Conservation (phyloP, 2,888 invertebrate species). For the Polyploca ridens region DNA sequence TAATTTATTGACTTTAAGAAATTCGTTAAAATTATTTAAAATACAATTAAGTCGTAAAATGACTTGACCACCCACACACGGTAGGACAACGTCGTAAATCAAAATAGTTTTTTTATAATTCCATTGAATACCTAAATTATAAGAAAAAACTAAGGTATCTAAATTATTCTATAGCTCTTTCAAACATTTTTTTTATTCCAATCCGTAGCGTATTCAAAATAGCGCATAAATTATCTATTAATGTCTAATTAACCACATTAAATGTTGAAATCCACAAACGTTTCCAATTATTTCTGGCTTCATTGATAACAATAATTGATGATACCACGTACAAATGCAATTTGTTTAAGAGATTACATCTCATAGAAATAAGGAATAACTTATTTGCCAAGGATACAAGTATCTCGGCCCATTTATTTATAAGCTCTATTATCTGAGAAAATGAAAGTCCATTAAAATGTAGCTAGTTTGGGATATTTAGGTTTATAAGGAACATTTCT, state of each 20-base stretch:
- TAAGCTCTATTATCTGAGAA: slow-evolving; percentile 22
- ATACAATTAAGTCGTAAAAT: background rate
- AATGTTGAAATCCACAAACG: slow-evolving; percentile 19
- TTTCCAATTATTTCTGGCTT: slow-evolving; percentile 43
- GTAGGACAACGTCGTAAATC: background rate
- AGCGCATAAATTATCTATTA: background rate
- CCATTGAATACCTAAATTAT: background rate
- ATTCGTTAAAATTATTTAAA: background rate
- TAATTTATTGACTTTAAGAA: no score
- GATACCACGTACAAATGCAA: slow-evolving; percentile 48
- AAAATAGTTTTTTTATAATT: background rate
- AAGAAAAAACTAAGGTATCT: background rate
- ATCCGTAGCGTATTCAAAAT: background rate
- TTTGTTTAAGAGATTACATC: slow-evolving; percentile 57
- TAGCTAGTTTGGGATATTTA: background rate
- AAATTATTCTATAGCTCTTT: background rate
- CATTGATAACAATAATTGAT: slow-evolving; percentile 56
- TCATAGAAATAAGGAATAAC: slow-evolving; percentile 43
- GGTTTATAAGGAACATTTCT: background rate
- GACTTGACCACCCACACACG: background rate
- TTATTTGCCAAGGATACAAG: slow-evolving; percentile 29
- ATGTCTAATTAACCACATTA: background rate
- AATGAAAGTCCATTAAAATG: slow-evolving; percentile 38
- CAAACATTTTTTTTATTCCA: background rate
- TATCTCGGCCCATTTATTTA: slow-evolving; percentile 60